phyloP scores from a whole-genome alignment of 2,888 invertebrate species.

The Synanthedon tipuliformis region DNA sequence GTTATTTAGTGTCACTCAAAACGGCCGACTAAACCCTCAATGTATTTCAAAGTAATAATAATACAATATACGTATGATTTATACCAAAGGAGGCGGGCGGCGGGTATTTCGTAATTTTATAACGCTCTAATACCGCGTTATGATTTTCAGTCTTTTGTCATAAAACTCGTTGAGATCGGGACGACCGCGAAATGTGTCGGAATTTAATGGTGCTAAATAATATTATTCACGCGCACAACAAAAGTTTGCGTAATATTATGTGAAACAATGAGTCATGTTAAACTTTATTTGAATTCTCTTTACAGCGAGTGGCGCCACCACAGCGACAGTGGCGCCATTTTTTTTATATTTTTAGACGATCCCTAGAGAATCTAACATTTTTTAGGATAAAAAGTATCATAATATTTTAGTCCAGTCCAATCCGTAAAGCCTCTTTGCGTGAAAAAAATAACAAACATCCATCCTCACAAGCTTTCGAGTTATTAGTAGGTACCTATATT shows the following conservation, averaged over 20 bases:
- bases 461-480: too few species aligned
- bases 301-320: too few species aligned
- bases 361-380: too few species aligned
- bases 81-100: not conserved
- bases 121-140: conserved; percentile 12
- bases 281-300: too few species aligned
- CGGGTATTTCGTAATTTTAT: conserved; percentile 15
- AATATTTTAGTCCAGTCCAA: too few species aligned
- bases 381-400: too few species aligned
- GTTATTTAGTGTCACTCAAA: not conserved
- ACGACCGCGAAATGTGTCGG: conserved; percentile 10
- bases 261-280: too few species aligned
- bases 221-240: conserved; percentile 1
- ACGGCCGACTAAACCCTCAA: not conserved
- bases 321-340: too few species aligned
- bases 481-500: too few species aligned
- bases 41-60: not conserved
- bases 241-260: not conserved
- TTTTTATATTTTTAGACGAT: too few species aligned
- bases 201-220: conserved; percentile 9
- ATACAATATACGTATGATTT: not conserved
- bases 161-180: conserved; percentile 17
- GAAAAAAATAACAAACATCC: too few species aligned
- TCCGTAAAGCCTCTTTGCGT: too few species aligned
- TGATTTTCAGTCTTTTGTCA: conserved; percentile 20